Evolutionary conservation across 2,888 invertebrate species (phyloP), one percentile per base, ranked within the genome.

Genomic region (Epinotia bilunana): DNA sequence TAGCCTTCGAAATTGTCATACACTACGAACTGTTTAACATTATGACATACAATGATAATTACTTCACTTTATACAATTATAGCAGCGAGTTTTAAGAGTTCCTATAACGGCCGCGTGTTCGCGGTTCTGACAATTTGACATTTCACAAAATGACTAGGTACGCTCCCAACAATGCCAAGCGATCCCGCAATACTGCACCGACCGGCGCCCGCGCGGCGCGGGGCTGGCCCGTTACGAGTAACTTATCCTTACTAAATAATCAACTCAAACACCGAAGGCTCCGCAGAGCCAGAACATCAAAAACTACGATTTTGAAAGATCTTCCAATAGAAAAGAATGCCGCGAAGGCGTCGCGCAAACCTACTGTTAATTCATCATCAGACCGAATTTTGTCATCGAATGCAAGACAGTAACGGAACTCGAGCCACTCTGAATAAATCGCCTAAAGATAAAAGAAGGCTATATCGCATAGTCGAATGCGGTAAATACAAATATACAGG

Each of bases 11-110:
- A 94, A 94, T 92, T 91, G 93, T 92, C 89, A 87, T 86, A 86
- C 88, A 91, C 92, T 93, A 93, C 90, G 79, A 89, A 88, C 88
- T 87, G 90, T 92, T 90, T 89, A 91, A 91, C 84, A 90, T 92
- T 91, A 93, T 90, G 91, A 91, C 89, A 91, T 91, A 91, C 90
- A 92, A 92, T 90, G 91, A 92, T 90, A 90, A 93, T 92, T 92
- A 94, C 87, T 92, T 95, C 94, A 95, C 94, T 95, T 95, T 95
- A 95, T 95, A 95, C 95, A 95, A 95, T 95, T 95, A 95, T 95
- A 96, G 95, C 95, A 96, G 96, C 96, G 96, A 96, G 96, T 96
- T 95, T 96, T 95, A 94, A 95, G 95, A 96, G 95, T 96, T 96
- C 95, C 96, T 95, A 95, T 95, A 94, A 94, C 93, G 95, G 93